A percentile compares a stretch with the other conserved stretches of the same genome.
phyloP scores from a whole-genome alignment of 1,140 invertebrate genomes.

The Oscheius sp. region DNA sequence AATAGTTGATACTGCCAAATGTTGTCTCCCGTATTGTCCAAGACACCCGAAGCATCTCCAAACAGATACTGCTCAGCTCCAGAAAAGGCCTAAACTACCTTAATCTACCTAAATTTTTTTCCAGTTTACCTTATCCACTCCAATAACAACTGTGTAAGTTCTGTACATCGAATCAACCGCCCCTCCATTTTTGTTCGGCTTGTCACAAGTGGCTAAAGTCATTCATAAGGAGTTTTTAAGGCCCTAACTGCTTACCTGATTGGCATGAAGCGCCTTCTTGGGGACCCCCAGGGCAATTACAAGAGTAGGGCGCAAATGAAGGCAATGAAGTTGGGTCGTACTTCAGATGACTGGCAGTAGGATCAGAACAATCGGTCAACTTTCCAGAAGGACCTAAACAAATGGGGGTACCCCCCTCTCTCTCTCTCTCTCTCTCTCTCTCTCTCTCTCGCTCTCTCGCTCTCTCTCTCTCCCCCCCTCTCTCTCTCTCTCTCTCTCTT shows the following conservation, averaged over 20 bases:
- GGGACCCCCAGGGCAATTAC: not conserved
- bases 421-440: too few species aligned
- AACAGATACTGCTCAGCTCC: not conserved
- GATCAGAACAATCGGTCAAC: not conserved
- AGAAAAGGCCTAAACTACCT: not conserved
- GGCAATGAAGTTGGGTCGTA: not conserved
- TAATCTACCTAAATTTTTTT: not conserved
- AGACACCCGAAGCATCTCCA: not conserved
- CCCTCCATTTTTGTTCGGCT: not conserved
- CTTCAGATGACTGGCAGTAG: not conserved
- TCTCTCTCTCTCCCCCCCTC: too few species aligned
- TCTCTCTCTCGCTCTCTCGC: too few species aligned
- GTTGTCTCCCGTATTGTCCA: not conserved
- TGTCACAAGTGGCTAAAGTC: not conserved
- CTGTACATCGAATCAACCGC: not conserved
- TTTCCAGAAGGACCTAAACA: not conserved
- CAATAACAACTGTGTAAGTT: not conserved
- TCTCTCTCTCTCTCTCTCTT: too few species aligned
- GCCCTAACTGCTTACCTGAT: not conserved
- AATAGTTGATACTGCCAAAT: not conserved
- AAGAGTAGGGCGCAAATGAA: not conserved
- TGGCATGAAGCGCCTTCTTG: not conserved
- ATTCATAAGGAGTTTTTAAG: not conserved
- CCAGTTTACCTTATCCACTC: not conserved
- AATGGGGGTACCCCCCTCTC: not conserved